phyloP scores from a whole-genome alignment of 2,797 vertebrate species.

The Microctenopoma lineatum region DNA sequence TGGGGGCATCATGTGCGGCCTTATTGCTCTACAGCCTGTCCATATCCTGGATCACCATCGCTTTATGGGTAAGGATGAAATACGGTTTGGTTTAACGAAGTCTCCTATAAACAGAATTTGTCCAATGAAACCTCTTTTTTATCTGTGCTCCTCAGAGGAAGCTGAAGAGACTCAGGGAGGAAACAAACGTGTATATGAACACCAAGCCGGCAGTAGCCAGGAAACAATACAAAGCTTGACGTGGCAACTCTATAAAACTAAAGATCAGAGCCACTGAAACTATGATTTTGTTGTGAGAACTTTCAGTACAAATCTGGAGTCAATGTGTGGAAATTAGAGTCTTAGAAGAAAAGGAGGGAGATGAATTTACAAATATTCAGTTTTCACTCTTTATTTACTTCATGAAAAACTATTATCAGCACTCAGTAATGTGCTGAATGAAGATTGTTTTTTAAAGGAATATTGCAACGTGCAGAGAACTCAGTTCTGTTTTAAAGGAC shows the following conservation, averaged over 20 bases:
- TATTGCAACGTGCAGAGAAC: too few species aligned
- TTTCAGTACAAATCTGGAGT: background rate
- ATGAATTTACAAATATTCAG: too few species aligned
- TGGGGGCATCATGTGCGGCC: slow-evolving; percentile 13
- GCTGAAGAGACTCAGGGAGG: background rate
- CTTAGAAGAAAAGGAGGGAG: too few species aligned
- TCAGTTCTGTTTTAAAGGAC: too few species aligned
- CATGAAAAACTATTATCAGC: too few species aligned
- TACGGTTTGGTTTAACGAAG: too few species aligned
- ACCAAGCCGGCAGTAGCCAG: slow-evolving; percentile 27
- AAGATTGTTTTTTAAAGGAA: too few species aligned
- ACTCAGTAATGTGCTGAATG: too few species aligned
- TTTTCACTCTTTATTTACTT: too few species aligned
- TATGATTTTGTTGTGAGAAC: background rate
- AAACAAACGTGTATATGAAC: slow-evolving; percentile 48
- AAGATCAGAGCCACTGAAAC: background rate
- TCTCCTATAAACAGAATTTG: background rate
- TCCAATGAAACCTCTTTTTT: background rate
- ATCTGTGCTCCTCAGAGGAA: slow-evolving; percentile 35
- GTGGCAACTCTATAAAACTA: background rate
- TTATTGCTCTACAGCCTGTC: slow-evolving; percentile 42
- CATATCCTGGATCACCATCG: slow-evolving; percentile 21
- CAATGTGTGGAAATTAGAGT: background rate
- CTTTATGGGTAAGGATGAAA: slow-evolving; percentile 25
- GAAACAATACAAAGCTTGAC: slow-evolving; percentile 14